Conservation (phyloP, 2,113 vertebrate genomes). For the Seriola rivoliana region DNA sequence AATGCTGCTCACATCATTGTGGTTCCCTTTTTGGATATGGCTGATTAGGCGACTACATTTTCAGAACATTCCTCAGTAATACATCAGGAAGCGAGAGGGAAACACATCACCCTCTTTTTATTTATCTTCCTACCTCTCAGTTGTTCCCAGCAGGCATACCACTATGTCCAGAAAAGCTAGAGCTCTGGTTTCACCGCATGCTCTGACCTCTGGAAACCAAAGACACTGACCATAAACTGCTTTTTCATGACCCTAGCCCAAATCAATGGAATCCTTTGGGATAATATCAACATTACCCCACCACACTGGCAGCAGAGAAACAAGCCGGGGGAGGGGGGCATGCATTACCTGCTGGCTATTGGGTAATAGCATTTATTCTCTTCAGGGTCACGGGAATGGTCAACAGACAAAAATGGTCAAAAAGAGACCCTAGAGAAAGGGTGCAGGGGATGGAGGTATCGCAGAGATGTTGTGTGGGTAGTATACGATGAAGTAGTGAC, state of each 20-base stretch:
- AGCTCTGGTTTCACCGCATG: conserved; percentile 80
- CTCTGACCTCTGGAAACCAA: conserved; percentile 83
- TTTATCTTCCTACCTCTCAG: conserved; percentile 65
- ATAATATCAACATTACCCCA: conserved; percentile 80
- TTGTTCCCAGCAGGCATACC: conserved; percentile 75
- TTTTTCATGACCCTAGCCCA: conserved; percentile 77
- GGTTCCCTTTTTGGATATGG: conserved; percentile 21
- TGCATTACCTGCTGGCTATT: conserved; percentile 59
- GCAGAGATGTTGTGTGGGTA: conserved; percentile 11
- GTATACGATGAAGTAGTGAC: conserved; percentile 21
- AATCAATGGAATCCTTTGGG: conserved; percentile 76
- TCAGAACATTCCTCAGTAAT: conserved; percentile 53
- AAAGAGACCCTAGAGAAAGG: conserved; percentile 44
- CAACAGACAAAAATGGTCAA: conserved; percentile 53
- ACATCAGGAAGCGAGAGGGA: conserved; percentile 20
- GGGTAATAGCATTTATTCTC: conserved; percentile 66
- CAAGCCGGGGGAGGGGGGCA: conserved; percentile 61
- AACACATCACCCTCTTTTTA: conserved; percentile 57
- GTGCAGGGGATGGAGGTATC: background rate
- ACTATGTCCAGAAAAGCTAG: conserved; percentile 73
- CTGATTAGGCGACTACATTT: conserved; percentile 31
- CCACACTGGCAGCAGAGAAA: conserved; percentile 66
- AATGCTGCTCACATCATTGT: background rate
- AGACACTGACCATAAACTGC: conserved; percentile 81
- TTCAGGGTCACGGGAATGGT: conserved; percentile 55